Percentiles rank a stretch among this genome's conserved stretches.
These are phyloP conservation scores for Tangara arthus DNA, from an alignment of 2,797 vertebrate species.

Conservation along the genomic window DNA sequence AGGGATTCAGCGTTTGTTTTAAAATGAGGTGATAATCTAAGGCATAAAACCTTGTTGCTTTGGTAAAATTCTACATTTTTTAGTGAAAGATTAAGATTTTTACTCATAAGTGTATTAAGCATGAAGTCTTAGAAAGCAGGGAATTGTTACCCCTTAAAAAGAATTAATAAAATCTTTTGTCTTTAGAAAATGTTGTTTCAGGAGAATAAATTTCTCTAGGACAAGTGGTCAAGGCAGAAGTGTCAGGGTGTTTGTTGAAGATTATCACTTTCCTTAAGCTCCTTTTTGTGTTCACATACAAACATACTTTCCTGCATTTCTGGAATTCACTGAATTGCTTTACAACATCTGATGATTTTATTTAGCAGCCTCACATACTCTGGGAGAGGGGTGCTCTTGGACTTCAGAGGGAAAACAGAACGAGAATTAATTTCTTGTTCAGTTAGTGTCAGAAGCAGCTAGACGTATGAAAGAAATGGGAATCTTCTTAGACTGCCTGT, in stretches of 20 bases:
- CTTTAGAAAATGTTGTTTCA: not conserved
- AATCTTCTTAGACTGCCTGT: not conserved
- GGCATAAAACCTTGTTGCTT: not conserved
- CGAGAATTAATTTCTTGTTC: conserved; percentile 25
- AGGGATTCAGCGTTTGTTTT: not conserved
- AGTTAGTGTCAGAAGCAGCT: not conserved
- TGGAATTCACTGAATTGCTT: not conserved
- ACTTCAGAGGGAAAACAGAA: not conserved
- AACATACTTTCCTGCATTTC: not conserved
- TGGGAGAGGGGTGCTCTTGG: not conserved
- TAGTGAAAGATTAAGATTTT: not conserved
- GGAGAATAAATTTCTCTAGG: not conserved
- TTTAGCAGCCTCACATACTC: not conserved
- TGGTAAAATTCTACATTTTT: not conserved
- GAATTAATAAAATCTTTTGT: not conserved
- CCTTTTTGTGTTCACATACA: not conserved
- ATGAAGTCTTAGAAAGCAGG: not conserved
- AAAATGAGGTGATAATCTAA: not conserved
- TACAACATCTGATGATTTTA: not conserved
- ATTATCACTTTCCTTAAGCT: not conserved
- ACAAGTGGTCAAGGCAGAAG: not conserved
- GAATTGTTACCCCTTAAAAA: not conserved
- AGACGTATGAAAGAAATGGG: not conserved
- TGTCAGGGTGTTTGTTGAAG: not conserved
- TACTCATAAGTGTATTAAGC: not conserved